A percentile compares a stretch with the other conserved stretches of the same genome.
Evolutionary conservation across 2,113 vertebrate species (phyloP).

Genomic region (Sinocyclocheilus grahami): DNA sequence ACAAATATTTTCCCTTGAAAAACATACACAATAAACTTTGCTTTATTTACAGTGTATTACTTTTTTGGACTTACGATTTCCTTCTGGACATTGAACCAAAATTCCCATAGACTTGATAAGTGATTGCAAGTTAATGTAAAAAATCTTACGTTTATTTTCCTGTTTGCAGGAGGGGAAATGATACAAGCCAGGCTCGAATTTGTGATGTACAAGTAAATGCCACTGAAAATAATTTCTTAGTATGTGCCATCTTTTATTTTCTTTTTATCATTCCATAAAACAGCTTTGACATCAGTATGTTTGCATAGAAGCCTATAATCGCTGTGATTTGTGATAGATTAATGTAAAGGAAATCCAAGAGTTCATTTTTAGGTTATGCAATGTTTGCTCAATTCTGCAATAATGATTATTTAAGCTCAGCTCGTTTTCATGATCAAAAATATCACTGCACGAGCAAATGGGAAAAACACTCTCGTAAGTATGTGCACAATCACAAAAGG

Average conservation of each 20-base stretch:
- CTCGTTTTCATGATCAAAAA: not conserved
- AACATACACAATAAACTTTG: too few species aligned
- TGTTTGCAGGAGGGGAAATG: not conserved
- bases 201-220: not conserved
- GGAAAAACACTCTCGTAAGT: not conserved
- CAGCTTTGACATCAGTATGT: not conserved
- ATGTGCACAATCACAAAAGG: not conserved
- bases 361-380: not conserved
- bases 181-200: not conserved
- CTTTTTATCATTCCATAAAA: not conserved
- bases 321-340: not conserved
- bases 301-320: not conserved
- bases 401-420: conserved; percentile 4
- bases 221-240: not conserved
- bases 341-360: not conserved
- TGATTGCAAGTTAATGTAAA: too few species aligned
- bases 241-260: not conserved
- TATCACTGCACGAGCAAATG: conserved; percentile 5
- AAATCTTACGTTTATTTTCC: not conserved
- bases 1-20: too few species aligned
- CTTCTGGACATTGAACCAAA: too few species aligned
- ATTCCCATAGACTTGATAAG: too few species aligned
- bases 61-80: too few species aligned
- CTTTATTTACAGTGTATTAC: too few species aligned
- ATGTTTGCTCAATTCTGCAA: conserved; percentile 21